phyloP scores from a whole-genome alignment of 1,140 invertebrate species.

The Tetragonula clypearis region DNA sequence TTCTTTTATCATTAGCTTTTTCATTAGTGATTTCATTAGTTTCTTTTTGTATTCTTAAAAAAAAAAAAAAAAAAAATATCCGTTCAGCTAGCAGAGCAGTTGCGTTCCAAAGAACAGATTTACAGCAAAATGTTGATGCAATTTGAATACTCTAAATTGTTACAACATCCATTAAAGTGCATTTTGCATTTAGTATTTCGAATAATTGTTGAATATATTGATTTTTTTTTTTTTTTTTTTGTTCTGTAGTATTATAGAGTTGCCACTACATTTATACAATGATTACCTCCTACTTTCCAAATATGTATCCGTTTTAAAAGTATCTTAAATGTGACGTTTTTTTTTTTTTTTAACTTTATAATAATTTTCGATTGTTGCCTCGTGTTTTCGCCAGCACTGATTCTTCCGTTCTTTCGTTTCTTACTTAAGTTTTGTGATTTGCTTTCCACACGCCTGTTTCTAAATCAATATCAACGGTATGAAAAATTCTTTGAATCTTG shows the following conservation, averaged over 20 bases:
- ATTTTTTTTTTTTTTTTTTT: slow-evolving; percentile 62
- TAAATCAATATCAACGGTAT: slow-evolving; percentile 39
- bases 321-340: slow-evolving; percentile 66
- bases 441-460: slow-evolving; percentile 7
- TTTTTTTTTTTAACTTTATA: slow-evolving; percentile 66
- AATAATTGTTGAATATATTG: slow-evolving; percentile 77
- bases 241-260: slow-evolving; percentile 76
- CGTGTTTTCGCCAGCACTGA: slow-evolving; percentile 74
- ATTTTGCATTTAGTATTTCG: slow-evolving; percentile 76
- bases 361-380: slow-evolving; percentile 69
- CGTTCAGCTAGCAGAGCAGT: slow-evolving; percentile 27
- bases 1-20: too few species aligned
- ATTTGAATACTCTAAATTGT: slow-evolving; percentile 76
- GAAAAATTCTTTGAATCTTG: slow-evolving; percentile 10
- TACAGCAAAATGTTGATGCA: slow-evolving; percentile 74
- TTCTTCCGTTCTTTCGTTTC: slow-evolving; percentile 52
- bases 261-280: slow-evolving; percentile 76
- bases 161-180: slow-evolving; percentile 79
- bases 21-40: not conserved
- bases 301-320: slow-evolving; percentile 70
- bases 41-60: not conserved
- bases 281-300: slow-evolving; percentile 76
- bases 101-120: slow-evolving; percentile 61
- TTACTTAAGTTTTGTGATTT: not conserved
- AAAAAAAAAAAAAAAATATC: slow-evolving; percentile 25